Conservation (phyloP, 2,113 vertebrate genomes). For the Salvelinus sp. region DNA sequence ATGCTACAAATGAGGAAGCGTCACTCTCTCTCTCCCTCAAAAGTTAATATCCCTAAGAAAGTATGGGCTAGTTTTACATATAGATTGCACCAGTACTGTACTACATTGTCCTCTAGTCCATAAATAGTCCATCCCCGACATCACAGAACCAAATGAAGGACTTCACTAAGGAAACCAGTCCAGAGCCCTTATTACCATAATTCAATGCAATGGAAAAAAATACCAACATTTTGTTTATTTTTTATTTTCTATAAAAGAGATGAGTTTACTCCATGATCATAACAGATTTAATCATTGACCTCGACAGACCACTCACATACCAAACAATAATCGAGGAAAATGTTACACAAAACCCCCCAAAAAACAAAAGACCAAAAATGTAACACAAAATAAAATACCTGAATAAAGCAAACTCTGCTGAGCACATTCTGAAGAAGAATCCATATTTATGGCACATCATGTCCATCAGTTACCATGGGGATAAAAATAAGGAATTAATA, state of each 20-base stretch:
- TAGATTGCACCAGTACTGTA: too few relatives aligned
- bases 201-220: background rate
- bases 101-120: too few relatives aligned
- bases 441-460: constrained; percentile 85
- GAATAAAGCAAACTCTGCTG: constrained; percentile 84
- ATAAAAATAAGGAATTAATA: constrained; percentile 51
- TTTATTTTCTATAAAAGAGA: constrained; percentile 88
- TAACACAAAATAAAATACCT: constrained; percentile 81
- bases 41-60: too few relatives aligned
- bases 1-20: too few relatives aligned
- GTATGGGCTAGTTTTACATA: too few relatives aligned
- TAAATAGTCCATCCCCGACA: too few relatives aligned
- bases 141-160: too few relatives aligned
- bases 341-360: constrained; percentile 60
- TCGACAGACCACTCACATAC: constrained; percentile 78
- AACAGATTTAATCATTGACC: constrained; percentile 87
- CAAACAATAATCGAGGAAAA: constrained; percentile 77
- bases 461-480: constrained; percentile 80
- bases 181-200: background rate
- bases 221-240: constrained; percentile 56
- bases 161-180: background rate
- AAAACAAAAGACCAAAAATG: constrained; percentile 37
- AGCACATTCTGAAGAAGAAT: constrained; percentile 81
- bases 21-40: too few relatives aligned
- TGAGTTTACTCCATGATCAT: constrained; percentile 96